phyloP scores from a whole-genome alignment of 2,113 vertebrate species.

The Toxotes jaculatrix region DNA sequence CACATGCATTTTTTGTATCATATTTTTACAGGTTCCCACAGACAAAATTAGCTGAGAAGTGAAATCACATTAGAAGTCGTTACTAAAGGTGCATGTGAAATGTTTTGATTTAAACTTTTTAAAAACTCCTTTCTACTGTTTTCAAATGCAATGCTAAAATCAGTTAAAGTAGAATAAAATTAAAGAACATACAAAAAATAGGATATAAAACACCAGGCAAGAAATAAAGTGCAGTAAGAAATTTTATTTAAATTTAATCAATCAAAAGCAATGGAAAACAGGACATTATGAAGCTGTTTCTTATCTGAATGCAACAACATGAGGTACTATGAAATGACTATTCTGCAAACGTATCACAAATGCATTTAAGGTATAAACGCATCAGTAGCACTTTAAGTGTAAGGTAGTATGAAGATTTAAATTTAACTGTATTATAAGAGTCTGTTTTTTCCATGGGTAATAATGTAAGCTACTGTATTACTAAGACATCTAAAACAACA shows the following conservation, averaged over 20 bases:
- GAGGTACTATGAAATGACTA: too few relatives aligned
- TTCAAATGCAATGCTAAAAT: background rate
- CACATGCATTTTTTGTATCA: background rate
- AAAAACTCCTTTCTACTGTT: background rate
- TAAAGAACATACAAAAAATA: too few relatives aligned
- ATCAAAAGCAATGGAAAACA: too few relatives aligned
- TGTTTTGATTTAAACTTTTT: background rate
- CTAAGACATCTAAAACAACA: background rate
- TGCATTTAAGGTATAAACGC: background rate
- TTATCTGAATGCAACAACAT: too few relatives aligned
- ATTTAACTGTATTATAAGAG: too few relatives aligned
- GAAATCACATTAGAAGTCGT: background rate
- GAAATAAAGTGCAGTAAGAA: too few relatives aligned
- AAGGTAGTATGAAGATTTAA: too few relatives aligned
- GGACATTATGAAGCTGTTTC: too few relatives aligned
- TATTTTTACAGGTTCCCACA: background rate
- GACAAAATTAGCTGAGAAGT: background rate
- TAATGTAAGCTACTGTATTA: background rate
- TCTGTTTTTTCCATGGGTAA: background rate
- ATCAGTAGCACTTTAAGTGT: too few relatives aligned
- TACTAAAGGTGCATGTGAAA: background rate
- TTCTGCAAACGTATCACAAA: background rate
- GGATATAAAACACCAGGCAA: too few relatives aligned
- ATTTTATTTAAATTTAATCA: too few relatives aligned
- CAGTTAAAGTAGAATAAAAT: background rate